Base-by-base conservation (phyloP, 2,888 invertebrate species). In the Noctua fimbriata region DNA sequence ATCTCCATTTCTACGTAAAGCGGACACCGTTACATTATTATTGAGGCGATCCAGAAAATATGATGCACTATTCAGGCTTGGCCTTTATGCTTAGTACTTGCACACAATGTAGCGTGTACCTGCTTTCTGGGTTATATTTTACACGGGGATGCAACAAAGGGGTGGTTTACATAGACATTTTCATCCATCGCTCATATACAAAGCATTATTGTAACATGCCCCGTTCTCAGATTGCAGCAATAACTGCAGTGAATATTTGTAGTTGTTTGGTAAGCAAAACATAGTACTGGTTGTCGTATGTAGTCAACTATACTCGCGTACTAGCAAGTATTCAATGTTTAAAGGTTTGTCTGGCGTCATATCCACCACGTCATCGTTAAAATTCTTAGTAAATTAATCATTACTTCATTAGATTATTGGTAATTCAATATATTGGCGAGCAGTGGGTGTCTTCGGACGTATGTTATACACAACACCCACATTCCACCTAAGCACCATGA, bases 41-140 rank as follows among this genome's bases (percentile, higher is more conserved):
- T 74, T 76, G 67, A 72, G 44, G 76, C 47, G 76, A 86, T 83
- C 49, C 58, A 60, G 69, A 85, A 79, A 86, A 83, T 82, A 82
- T 78, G 65, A 85, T 85, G 75, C 85, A 75, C 82, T 66, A 85
- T 78, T 84, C 82, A 85, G 60, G 69, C 66, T 85, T 78, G 75
- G 72, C 41, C 63, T 75, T 85, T 84, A 82, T 82, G 82, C 55
- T 78, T 55, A 76, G 69, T 84, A 78, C 78, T 69, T 70, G 60
- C 83, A 76, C 58, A 83, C 83, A 86, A 86, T 85, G 73, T 82
- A 74, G 52, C 86, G 73, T 75, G 86, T 79, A 82, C 86, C 67
- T 82, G 75, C 76, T 73, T 75, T 82, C 74, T 78, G 75, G 24
- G 76, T 74, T 76, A 76, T 79, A 79, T 82, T 82, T 82, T 85